Evolutionary conservation across 2,888 invertebrate genomes (phyloP).

Genomic region (Nemotelus nigrinus): DNA sequence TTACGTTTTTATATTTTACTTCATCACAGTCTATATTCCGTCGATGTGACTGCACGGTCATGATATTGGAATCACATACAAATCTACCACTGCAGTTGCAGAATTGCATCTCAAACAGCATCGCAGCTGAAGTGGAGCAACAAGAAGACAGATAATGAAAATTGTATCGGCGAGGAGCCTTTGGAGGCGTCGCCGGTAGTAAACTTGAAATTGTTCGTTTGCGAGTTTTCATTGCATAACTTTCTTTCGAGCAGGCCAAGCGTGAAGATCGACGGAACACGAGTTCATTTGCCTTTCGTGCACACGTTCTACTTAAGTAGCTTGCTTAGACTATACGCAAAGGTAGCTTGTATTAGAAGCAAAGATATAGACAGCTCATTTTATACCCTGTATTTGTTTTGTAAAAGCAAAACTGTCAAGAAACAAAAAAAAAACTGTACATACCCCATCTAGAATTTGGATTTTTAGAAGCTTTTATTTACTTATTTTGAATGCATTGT

Average conservation of each 20-base stretch:
- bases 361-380: background rate
- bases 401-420: no score
- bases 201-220: constrained; percentile 39
- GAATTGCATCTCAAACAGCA: background rate
- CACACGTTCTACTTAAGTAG: constrained; percentile 15
- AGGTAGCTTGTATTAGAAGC: background rate
- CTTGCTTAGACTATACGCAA: background rate
- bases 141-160: background rate
- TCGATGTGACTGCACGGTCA: no score
- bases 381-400: background rate
- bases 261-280: constrained; percentile 24
- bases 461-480: no score
- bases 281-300: constrained; percentile 31
- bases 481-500: no score
- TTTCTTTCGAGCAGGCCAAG: constrained; percentile 32
- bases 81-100: background rate
- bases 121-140: background rate
- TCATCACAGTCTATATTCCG: no score
- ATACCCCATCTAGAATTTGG: no score
- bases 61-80: no score
- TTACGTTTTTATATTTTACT: no score
- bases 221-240: constrained; percentile 38
- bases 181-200: constrained; percentile 23
- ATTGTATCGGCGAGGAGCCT: background rate
- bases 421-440: no score